Evolutionary conservation across 1,140 invertebrate species (phyloP), one percentile per base, ranked within the genome.

Genomic region (Drosophila littoralis): DNA sequence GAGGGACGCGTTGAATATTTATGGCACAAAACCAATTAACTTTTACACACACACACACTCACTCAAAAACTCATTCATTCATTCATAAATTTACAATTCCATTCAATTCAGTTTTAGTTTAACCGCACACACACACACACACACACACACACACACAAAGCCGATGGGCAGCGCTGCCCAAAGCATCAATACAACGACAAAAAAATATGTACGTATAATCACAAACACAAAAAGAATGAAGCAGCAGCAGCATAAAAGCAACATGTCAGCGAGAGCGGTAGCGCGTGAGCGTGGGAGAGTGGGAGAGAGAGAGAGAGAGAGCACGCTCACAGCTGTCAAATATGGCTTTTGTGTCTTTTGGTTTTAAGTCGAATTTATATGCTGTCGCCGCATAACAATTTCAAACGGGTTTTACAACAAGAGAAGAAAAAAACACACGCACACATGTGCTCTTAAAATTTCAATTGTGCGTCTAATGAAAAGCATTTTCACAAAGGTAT

Each of bases 1-100:
- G 13, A 28, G 13, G n/a, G n/a, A 59, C 36, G 17, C 12, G n/a
- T 36, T 55, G 38, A 40, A 67, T 79, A 72, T 79, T 72, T 75
- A 76, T 74, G 33, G 45, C 58, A 69, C 50, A 75, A 86, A 86
- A 75, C 51, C 78, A 85, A 85, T 85, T 86, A 85, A 78, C 63
- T 86, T 78, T 64, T 79, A 80, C 78, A 80, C 54, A 72, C 72
- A 58, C 50, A 58, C 43, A 75, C 59, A 51, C 64, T 61, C 17
- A 58, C 67, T 63, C 64, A 79, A 83, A 86, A 83, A 83, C 83
- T 88, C 83, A 88, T 88, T 84, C 81, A 83, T 68, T 73, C 72
- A 75, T 88, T 88, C 84, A 88, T 88, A 88, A 88, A 89, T 88
- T 89, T 81, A 88, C 84, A 88, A 89, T 88, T 89, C 84, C 84